These are phyloP conservation scores for Bathynomus jamesi DNA, from an alignment of 1,140 invertebrate species.

Conservation along the genomic window DNA sequence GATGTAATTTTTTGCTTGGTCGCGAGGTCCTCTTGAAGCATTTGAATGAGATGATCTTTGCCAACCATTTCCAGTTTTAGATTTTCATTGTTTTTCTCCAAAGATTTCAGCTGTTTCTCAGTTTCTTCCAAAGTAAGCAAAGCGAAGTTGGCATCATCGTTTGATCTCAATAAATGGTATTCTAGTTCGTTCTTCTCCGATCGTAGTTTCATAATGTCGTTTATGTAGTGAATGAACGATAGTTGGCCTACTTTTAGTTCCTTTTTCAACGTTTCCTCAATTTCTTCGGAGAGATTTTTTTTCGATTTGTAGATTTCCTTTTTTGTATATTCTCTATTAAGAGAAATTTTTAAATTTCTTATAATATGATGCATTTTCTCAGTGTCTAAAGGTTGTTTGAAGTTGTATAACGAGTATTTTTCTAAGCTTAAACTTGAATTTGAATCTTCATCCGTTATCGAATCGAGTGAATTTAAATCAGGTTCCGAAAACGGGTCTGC, in stretches of 20 bases:
- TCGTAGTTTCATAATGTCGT: not conserved
- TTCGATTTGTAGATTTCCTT: not conserved
- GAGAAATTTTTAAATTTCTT: not conserved
- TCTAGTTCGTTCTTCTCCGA: not conserved
- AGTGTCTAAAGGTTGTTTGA: too few species aligned
- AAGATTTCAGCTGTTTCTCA: not conserved
- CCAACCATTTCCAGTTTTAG: not conserved
- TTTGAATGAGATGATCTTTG: not conserved
- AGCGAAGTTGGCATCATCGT: not conserved
- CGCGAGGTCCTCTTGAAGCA: not conserved
- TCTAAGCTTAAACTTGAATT: too few species aligned
- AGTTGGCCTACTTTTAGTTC: not conserved
- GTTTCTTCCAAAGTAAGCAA: not conserved
- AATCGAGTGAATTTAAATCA: too few species aligned
- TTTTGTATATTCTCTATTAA: not conserved
- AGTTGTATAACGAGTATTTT: too few species aligned
- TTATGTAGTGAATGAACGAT: not conserved
- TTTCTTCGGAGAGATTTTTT: not conserved
- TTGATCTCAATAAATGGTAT: not conserved
- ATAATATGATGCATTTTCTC: too few species aligned
- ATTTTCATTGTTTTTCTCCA: not conserved
- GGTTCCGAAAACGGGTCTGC: too few species aligned
- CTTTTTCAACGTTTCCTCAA: not conserved
- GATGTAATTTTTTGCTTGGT: too few species aligned
- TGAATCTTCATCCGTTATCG: too few species aligned